Base-by-base conservation (phyloP, 2,888 invertebrate species). In the Troilus luridus region DNA sequence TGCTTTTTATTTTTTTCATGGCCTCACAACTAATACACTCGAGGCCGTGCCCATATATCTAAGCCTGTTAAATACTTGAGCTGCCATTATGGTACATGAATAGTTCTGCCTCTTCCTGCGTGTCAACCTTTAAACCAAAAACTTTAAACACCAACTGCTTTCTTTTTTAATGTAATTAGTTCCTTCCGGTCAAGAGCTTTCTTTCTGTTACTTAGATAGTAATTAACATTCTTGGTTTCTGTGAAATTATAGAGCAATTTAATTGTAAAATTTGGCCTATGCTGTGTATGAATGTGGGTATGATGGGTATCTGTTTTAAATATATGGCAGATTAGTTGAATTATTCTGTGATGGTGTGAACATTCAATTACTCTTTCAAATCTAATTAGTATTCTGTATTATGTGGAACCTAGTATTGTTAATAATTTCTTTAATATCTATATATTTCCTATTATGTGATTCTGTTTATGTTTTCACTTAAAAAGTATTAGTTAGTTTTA, bases 1-100 rank as follows among this genome's bases (percentile, higher is more conserved):
- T 90, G 90, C 81, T 85, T 90, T 90, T 21, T 85, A 85, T 89
- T 89, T 56, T 41, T 41, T 90, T 56, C 62, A 60, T 90, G 90
- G 54, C 56, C 90, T 90, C 90, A 62, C 12, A 90, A 58, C 90
- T 59, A 41, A 3, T 90, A 90, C 90, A 59, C 56, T 24, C 58
- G 90, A 90, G 85, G 64, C 77, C 85, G 21, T 90, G 77, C 54
- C 64, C 64, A 19, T 88, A 27, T 54, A 64, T 19, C 8, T 64
- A 60, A 64, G 64, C 54, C 54, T 64, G 41, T 88, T 64, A 21
- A 88, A 67, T 72, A 89, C 67, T 89, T 89, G 7, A 72, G 56
- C 89, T 89, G 58, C 64, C 89, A 41, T 72, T 58, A 89, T 67
- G 89, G 58, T 88, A 19, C 27, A 27, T 72, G 21, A n/a, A 56